These are phyloP conservation scores for Pterobdella sp. DNA, from an alignment of 2,888 invertebrate species.

Conservation along the genomic window DNA sequence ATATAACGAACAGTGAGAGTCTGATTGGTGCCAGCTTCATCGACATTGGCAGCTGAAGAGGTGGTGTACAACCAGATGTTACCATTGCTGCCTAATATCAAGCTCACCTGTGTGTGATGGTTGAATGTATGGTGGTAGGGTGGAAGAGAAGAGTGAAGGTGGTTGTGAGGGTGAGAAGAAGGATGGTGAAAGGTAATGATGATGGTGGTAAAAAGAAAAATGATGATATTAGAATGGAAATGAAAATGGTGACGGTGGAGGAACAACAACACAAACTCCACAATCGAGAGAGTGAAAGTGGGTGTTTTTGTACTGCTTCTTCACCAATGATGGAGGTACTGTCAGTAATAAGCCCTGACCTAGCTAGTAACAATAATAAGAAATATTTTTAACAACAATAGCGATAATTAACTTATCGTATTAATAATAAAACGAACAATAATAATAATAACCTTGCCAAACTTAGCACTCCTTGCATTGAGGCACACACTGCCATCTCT, in stretches of 20 bases:
- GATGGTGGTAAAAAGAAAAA: too few species aligned
- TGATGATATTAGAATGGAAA: too few species aligned
- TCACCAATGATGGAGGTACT: slow-evolving; percentile 83
- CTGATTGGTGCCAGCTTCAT: slow-evolving; percentile 64
- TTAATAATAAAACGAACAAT: neutral
- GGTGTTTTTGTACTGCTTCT: slow-evolving; percentile 70
- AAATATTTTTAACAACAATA: neutral
- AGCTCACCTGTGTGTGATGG: too few species aligned
- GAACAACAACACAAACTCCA: too few species aligned
- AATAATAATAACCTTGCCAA: slow-evolving; percentile 81
- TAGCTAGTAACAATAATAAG: slow-evolving; percentile 34
- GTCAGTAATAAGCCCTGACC: slow-evolving; percentile 79
- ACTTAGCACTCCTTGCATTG: slow-evolving; percentile 89
- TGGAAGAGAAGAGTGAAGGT: too few species aligned
- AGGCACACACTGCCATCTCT: slow-evolving; percentile 83
- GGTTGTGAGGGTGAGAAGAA: too few species aligned
- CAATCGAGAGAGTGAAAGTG: slow-evolving; percentile 88
- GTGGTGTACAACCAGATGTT: slow-evolving; percentile 82
- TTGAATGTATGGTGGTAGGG: too few species aligned
- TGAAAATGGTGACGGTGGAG: too few species aligned
- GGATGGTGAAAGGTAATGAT: too few species aligned
- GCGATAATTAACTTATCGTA: neutral
- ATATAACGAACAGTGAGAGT: slow-evolving; percentile 58
- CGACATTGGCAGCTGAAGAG: slow-evolving; percentile 55
- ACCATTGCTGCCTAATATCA: slow-evolving; percentile 93